A percentile compares a stretch with the other conserved stretches of the same genome.
These are phyloP conservation scores for Drosophila trapezifrons DNA, from an alignment of 1,140 invertebrate genomes.

Conservation along the genomic window DNA sequence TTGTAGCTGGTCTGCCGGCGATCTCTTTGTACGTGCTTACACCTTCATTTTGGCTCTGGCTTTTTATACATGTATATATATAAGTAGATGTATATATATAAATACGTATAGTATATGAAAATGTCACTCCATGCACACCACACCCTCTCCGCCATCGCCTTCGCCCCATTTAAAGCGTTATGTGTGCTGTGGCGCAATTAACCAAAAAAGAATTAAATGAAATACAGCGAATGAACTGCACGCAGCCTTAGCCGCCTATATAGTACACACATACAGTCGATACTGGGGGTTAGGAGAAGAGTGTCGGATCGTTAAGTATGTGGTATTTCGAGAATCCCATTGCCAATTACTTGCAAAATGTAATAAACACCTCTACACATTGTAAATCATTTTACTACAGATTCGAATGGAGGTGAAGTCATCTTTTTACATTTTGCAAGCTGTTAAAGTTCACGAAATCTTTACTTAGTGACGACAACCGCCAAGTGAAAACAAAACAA, in stretches of 20 bases:
- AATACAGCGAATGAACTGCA: slow-evolving; percentile 51
- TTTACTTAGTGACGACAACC: slow-evolving; percentile 1
- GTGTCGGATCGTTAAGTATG: slow-evolving; percentile 6
- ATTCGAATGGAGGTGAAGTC: neutral
- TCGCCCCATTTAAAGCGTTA: slow-evolving; percentile 33
- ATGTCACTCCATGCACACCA: slow-evolving; percentile 62
- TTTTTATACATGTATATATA: neutral
- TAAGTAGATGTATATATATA: slow-evolving; percentile 1
- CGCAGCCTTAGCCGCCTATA: slow-evolving; percentile 39
- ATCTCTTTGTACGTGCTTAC: slow-evolving; percentile 64
- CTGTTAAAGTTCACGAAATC: slow-evolving; percentile 4
- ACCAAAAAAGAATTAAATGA: slow-evolving; percentile 56
- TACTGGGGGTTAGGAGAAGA: neutral
- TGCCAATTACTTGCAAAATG: slow-evolving; percentile 3
- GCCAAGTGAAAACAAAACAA: slow-evolving; percentile 3
- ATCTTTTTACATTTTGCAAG: slow-evolving; percentile 3
- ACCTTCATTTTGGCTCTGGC: slow-evolving; percentile 62
- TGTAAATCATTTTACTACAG: neutral
- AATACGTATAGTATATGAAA: slow-evolving; percentile 29
- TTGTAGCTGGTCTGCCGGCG: slow-evolving; percentile 12
- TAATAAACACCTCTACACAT: neutral
- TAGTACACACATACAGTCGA: slow-evolving; percentile 6
- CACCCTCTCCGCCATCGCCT: slow-evolving; percentile 12
- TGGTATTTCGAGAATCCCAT: slow-evolving; percentile 6
- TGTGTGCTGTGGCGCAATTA: slow-evolving; percentile 68